These are phyloP conservation scores for Trilocha varians DNA, from an alignment of 2,888 invertebrate genomes.

Conservation along the genomic window DNA sequence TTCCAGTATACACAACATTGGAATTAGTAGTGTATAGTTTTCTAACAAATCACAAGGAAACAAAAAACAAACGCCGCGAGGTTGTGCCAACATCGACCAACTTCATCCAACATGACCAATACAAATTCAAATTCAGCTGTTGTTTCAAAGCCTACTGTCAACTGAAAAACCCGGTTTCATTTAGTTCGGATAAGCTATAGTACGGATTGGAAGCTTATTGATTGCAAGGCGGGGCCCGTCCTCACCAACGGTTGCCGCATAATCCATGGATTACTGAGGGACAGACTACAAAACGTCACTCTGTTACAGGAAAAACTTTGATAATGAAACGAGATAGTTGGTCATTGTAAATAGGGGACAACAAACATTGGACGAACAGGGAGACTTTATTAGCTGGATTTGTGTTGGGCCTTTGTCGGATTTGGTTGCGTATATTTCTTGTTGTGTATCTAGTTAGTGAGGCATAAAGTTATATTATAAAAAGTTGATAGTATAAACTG, in stretches of 20 bases:
- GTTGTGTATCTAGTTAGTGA: too few relatives aligned
- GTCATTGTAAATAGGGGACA: slow-evolving; percentile 2
- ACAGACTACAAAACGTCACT: slow-evolving; percentile 26
- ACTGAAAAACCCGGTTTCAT: slow-evolving; percentile 27
- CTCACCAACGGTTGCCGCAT: slow-evolving; percentile 25
- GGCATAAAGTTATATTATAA: too few relatives aligned
- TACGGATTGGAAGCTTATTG: slow-evolving; percentile 33
- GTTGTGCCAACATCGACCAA: background rate
- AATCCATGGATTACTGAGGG: slow-evolving; percentile 38
- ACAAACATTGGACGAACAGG: background rate
- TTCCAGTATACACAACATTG: too few relatives aligned
- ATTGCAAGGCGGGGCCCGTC: slow-evolving; percentile 27
- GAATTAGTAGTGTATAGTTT: too few relatives aligned
- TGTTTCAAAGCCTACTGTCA: background rate
- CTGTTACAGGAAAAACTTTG: slow-evolving; percentile 21
- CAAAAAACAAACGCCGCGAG: background rate
- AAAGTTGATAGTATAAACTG: too few relatives aligned
- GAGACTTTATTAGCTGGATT: background rate
- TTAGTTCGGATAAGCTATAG: slow-evolving; percentile 42
- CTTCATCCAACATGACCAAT: background rate
- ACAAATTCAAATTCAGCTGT: background rate
- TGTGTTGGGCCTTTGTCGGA: too few relatives aligned
- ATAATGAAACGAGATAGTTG: slow-evolving; percentile 9
- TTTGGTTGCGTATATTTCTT: too few relatives aligned
- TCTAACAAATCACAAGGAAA: slow-evolving; percentile 4